Evolutionary conservation across 2,888 invertebrate species (phyloP).

Genomic region (Eustalomyia histrio): DNA sequence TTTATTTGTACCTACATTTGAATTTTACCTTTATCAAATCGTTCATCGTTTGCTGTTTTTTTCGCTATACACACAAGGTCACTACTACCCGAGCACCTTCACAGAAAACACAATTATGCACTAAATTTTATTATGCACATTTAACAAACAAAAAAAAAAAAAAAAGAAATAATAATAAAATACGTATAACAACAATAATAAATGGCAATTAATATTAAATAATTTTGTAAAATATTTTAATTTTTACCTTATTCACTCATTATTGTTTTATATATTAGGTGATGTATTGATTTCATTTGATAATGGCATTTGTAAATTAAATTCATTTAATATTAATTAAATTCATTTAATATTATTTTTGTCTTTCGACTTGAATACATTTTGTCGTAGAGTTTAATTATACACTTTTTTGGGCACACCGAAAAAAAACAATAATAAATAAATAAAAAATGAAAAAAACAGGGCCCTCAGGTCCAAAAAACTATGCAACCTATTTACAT

Average conservation of each 20-base stretch:
- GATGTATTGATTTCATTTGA: background rate
- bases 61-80: constrained; percentile 31
- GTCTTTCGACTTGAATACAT: constrained; percentile 18
- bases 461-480: no score
- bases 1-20: background rate
- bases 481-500: no score
- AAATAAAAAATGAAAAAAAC: no score
- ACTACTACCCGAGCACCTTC: constrained; percentile 12
- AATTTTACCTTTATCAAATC: background rate
- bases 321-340: background rate
- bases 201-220: background rate
- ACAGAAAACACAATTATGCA: constrained; percentile 2
- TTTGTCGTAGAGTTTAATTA: constrained; percentile 1
- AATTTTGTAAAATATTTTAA: background rate
- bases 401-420: no score
- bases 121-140: constrained; percentile 2
- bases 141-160: no score
- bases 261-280: background rate
- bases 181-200: background rate
- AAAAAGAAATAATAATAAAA: no score
- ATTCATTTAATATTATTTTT: background rate
- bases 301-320: background rate
- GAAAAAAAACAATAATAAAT: no score
- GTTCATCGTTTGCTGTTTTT: background rate
- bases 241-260: background rate